Conservation (phyloP, 2,113 vertebrate genomes). For the Glaucomys volans region DNA sequence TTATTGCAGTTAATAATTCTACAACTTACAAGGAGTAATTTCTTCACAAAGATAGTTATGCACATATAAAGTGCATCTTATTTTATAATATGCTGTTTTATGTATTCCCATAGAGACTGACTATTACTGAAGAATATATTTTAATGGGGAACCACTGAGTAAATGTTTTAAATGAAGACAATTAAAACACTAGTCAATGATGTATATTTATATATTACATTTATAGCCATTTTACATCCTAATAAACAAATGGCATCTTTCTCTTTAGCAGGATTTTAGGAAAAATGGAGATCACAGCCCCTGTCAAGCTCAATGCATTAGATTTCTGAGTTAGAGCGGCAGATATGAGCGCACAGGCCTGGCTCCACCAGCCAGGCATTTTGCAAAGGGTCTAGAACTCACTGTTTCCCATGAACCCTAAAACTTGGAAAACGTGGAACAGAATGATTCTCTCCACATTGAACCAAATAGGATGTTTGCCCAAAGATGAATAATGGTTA, state of each 20-base stretch:
- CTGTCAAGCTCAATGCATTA: not conserved
- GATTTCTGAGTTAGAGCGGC: conserved; percentile 8
- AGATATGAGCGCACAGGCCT: not conserved
- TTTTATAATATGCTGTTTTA: conserved; percentile 53
- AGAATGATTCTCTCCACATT: not conserved
- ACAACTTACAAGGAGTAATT: conserved; percentile 41
- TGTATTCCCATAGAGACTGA: conserved; percentile 49
- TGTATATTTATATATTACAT: conserved; percentile 44
- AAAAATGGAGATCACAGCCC: not conserved
- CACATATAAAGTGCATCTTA: conserved; percentile 52
- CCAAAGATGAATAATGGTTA: not conserved
- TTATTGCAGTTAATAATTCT: conserved; percentile 57
- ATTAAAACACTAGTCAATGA: conserved; percentile 43
- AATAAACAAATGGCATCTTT: conserved; percentile 63
- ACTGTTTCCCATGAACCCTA: not conserved
- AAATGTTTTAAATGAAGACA: conserved; percentile 56
- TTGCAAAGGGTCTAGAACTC: not conserved
- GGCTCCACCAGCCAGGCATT: not conserved
- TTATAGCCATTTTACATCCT: conserved; percentile 49
- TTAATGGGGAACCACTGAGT: conserved; percentile 4
- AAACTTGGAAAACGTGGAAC: not conserved
- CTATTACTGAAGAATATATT: conserved; percentile 64
- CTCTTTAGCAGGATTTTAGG: conserved; percentile 49
- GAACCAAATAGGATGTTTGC: not conserved
- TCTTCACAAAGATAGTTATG: conserved; percentile 44